Percentiles rank a stretch among this genome's conserved stretches.
These are phyloP conservation scores for Amblyjoppa fuscipennis DNA, from an alignment of 2,888 invertebrate genomes.

Conservation along the genomic window DNA sequence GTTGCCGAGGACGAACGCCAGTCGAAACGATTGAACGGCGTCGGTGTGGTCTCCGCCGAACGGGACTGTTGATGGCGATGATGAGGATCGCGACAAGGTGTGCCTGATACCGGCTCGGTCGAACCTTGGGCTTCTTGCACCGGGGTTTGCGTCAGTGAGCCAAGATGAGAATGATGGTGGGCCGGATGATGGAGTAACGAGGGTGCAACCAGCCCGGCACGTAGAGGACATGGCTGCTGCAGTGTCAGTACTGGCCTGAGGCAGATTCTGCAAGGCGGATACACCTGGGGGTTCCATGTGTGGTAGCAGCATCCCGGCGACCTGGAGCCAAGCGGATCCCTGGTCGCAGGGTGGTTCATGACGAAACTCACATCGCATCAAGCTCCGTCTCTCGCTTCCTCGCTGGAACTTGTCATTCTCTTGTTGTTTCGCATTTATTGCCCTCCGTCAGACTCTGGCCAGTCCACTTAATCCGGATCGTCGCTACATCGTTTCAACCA, in stretches of 20 bases:
- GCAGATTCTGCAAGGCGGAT: slow-evolving; percentile 81
- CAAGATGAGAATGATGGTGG: slow-evolving; percentile 45
- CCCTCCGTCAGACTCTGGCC: slow-evolving; percentile 1
- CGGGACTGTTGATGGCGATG: slow-evolving; percentile 67
- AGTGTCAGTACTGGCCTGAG: slow-evolving; percentile 79
- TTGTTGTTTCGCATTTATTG: slow-evolving; percentile 11
- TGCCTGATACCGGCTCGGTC: slow-evolving; percentile 38
- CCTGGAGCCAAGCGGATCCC: slow-evolving; percentile 83
- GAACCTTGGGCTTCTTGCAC: slow-evolving; percentile 34
- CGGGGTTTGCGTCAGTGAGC: slow-evolving; percentile 43
- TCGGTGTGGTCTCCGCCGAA: slow-evolving; percentile 71
- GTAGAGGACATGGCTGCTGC: slow-evolving; percentile 73
- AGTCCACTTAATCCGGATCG: background rate
- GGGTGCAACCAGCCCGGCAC: slow-evolving; percentile 68
- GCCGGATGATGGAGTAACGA: slow-evolving; percentile 65
- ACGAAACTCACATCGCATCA: slow-evolving; percentile 83
- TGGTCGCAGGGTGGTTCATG: slow-evolving; percentile 84
- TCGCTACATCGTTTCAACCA: slow-evolving; percentile 33
- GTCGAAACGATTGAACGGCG: slow-evolving; percentile 71
- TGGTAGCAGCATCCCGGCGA: slow-evolving; percentile 84
- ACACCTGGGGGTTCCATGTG: slow-evolving; percentile 81
- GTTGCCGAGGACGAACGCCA: slow-evolving; percentile 70
- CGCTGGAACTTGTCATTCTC: slow-evolving; percentile 28
- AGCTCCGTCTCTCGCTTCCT: slow-evolving; percentile 61
- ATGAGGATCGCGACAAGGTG: slow-evolving; percentile 68